Percentiles rank a stretch among this genome's conserved stretches.
phyloP scores from a whole-genome alignment of 2,113 vertebrate genomes.

The Bos javanicus region DNA sequence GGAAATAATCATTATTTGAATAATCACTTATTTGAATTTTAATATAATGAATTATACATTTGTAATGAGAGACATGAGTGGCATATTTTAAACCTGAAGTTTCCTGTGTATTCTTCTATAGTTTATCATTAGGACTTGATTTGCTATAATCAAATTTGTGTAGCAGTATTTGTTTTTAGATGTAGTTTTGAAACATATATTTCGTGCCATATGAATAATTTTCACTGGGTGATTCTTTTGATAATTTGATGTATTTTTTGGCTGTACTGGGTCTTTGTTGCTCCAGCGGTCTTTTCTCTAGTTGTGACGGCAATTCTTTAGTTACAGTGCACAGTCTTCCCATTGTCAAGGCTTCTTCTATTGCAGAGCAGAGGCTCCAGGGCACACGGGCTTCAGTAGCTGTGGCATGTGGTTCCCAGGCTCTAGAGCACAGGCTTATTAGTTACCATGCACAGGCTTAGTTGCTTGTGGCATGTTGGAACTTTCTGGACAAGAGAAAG shows the following conservation, averaged over 20 bases:
- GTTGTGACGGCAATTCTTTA: background rate
- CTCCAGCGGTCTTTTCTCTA: background rate
- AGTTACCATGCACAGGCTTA: fast-evolving
- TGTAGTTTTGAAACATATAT: background rate
- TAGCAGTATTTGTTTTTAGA: background rate
- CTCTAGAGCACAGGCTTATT: background rate
- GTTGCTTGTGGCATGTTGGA: background rate
- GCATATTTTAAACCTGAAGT: background rate
- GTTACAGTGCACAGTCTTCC: background rate
- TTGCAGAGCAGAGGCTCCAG: background rate
- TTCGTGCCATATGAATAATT: background rate
- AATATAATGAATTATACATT: background rate
- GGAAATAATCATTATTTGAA: background rate
- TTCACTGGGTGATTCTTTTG: background rate
- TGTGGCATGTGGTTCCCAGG: background rate
- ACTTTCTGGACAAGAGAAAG: background rate
- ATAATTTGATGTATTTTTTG: background rate
- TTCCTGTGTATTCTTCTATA: background rate
- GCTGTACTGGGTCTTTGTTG: background rate
- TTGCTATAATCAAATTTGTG: background rate
- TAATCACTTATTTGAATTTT: background rate
- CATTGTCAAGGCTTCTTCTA: background rate
- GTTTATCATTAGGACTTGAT: background rate
- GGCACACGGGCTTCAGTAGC: background rate
- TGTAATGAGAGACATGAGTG: background rate